phyloP scores from a whole-genome alignment of 2,888 invertebrate genomes.

The Branchellion lobata region DNA sequence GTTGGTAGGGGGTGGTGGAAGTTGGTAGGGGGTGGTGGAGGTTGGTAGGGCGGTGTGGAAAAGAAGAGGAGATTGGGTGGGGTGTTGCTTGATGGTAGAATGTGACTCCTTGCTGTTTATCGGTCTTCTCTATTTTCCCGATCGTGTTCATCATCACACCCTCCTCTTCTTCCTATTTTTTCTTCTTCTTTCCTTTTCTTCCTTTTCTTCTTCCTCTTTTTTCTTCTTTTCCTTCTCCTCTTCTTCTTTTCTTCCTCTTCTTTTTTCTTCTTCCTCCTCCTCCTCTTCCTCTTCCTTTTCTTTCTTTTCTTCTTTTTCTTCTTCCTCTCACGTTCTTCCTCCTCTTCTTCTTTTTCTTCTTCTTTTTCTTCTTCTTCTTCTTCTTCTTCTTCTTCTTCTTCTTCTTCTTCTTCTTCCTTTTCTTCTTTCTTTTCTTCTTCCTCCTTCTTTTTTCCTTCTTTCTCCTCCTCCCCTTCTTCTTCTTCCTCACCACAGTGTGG shows the following conservation, averaged over 20 bases:
- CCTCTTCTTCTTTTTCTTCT: background rate
- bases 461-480: background rate
- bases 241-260: constrained; percentile 58
- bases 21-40: too few relatives aligned
- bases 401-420: background rate
- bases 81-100: too few relatives aligned
- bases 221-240: background rate
- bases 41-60: background rate
- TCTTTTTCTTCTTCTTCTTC: background rate
- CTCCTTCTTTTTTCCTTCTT: background rate
- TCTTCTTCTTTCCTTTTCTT: too few relatives aligned
- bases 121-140: too few relatives aligned
- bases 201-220: too few relatives aligned
- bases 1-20: background rate
- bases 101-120: too few relatives aligned
- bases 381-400: background rate
- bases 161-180: too few relatives aligned
- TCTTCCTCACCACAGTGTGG: constrained; percentile 54
- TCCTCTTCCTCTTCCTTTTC: too few relatives aligned
- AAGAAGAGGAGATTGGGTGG: too few relatives aligned
- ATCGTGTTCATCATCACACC: background rate
- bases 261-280: background rate
- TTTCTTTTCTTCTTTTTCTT: background rate
- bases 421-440: background rate
- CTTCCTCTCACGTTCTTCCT: background rate